Percentiles rank a stretch among this genome's conserved stretches.
These are phyloP conservation scores for Benthosema pterotum DNA, from an alignment of 2,797 vertebrate species.

Conservation along the genomic window DNA sequence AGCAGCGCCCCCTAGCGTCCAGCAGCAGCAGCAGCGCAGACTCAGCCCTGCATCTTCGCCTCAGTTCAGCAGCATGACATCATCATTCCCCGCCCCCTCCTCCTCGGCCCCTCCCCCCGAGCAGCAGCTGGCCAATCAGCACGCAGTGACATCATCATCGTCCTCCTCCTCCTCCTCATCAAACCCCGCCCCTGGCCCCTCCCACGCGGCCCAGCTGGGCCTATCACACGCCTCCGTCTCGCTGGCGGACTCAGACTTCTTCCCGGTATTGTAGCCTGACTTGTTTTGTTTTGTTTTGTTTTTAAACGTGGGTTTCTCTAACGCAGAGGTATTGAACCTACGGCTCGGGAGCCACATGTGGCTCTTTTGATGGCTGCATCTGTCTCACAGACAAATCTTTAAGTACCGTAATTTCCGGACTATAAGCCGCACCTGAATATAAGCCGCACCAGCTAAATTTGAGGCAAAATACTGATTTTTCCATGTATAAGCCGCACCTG, in stretches of 20 bases:
- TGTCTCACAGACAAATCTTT: no score
- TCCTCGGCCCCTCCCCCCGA: conserved; percentile 13
- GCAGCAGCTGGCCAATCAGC: conserved; percentile 31
- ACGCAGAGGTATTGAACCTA: no score
- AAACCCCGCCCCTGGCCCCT: no score
- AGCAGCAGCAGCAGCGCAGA: conserved; percentile 46
- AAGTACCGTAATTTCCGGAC: no score
- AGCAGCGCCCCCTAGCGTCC: conserved; percentile 36
- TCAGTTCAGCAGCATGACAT: conserved; percentile 21
- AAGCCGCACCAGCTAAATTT: no score
- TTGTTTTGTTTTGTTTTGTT: no score
- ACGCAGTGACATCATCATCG: conserved; percentile 30
- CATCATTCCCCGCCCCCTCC: conserved; percentile 18
- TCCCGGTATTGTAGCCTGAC: conserved; percentile 24
- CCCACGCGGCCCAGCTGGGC: conserved; percentile 18
- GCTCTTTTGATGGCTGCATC: no score
- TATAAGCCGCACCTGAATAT: no score
- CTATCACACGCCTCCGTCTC: conserved; percentile 35
- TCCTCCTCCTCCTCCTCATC: conserved; percentile 24
- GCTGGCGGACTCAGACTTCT: conserved; percentile 35
- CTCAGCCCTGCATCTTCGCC: conserved; percentile 21
- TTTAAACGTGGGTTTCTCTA: neutral
- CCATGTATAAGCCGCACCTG: no score
- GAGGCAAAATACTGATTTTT: no score
- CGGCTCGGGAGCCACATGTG: no score